Evolutionary conservation across 64 coral and sea anemone genomes (phyloP).

Genomic region (Actinia equina): DNA sequence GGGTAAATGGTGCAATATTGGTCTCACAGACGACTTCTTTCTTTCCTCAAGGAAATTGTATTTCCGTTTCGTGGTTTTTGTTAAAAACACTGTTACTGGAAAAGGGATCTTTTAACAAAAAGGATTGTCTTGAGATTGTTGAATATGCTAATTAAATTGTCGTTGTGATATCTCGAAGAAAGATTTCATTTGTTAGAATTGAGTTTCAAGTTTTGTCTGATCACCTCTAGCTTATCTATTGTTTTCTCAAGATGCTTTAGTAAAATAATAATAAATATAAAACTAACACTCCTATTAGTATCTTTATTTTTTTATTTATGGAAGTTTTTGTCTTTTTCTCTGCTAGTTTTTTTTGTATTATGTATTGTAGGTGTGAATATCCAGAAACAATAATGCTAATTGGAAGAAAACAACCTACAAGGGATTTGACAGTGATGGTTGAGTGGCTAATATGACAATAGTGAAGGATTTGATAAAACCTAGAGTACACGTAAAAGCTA

Average conservation of each 20-base stretch:
- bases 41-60: background rate
- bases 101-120: background rate
- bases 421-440: no score
- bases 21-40: background rate
- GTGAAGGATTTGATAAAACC: no score
- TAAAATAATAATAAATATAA: no score
- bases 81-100: background rate
- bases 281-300: background rate
- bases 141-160: background rate
- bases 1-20: no score
- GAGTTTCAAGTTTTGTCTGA: background rate
- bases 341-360: background rate
- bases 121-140: no score
- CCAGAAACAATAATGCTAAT: background rate
- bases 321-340: background rate
- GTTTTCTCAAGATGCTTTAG: no score
- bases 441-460: no score
- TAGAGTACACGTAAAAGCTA: no score
- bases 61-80: background rate
- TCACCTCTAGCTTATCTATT: background rate
- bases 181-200: background rate
- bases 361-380: background rate
- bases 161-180: background rate
- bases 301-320: background rate
- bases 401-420: no score